Evolutionary conservation across 2,888 invertebrate genomes (phyloP), one percentile per base, ranked within the genome.

Genomic region (Heteropelma amictum): DNA sequence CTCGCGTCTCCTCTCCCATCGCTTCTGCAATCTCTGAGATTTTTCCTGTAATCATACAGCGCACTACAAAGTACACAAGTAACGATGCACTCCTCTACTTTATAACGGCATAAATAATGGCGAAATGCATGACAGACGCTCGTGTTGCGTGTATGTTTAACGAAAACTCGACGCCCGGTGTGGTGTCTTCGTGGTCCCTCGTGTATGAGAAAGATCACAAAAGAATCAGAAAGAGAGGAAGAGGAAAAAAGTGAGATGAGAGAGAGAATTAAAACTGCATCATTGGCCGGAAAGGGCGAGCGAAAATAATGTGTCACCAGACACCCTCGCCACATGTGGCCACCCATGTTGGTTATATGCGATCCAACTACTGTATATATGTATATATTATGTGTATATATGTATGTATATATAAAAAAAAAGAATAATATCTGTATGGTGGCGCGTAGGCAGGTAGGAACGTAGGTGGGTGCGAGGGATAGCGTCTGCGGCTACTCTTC

Each of bases 251-350:
- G 67, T 64, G 40, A 58, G 69, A 58, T 70, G 76, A 56, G 53
- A 67, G 70, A 54, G 60, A 65, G 75, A 75, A 75, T 75, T 75
- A 71, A 75, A 75, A 75, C 71, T 75, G 67, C 75, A 75, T 75
- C 71, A 75, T 75, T 75, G 77, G 77, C 70, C 77, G 80, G 71
- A 73, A 78, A 78, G 80, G 82, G 80, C 83, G 80, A 82, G 82
- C 78, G 79, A 81, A 79, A 82, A 82, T 84, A 84, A 83, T 83
- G 84, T 84, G 84, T 85, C 85, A 84, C 84, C 83, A 81, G 83
- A 83, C 82, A 82, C 82, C 80, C 81, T 79, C 81, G 80, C 82
- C 73, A 77, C 82, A 82, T 81, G 77, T 80, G 83, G 79, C 81
- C 83, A 82, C 82, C 82, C 83, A 81, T 83, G 79, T 76, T 67